Base-by-base conservation (phyloP, 2,888 invertebrate species). In the Pelosia muscerda region DNA sequence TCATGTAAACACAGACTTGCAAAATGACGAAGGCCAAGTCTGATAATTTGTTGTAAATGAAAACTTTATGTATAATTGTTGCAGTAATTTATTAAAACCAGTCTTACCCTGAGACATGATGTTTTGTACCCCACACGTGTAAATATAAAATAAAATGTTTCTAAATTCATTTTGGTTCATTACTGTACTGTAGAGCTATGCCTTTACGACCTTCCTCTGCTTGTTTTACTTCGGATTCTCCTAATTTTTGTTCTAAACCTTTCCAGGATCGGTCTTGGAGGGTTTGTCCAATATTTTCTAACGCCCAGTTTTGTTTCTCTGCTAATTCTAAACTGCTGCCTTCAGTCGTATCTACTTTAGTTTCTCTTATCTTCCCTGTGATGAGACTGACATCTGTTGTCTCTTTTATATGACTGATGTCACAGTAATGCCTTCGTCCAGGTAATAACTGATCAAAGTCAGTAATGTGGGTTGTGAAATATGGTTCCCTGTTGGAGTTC, bases 221-320 rank as follows among this genome's bases (percentile, higher is more conserved):
- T 70, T 95, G 89, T 70, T 96, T 96, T 0, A 97, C 96, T 63
- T 96, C 96, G 1, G 96, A 97, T 84, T 97, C 95, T 0, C 98
- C 98, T 55, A 98, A 89, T 73, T 97, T 96, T 81, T 97, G 98
- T 83, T 98, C 97, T 65, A 99, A 93, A 0, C 99, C 99, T 84
- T 96, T 96, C 98, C 99, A 99, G 3, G 96, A 96, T 81, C 98
- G 95, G 9, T 95, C 93, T 56, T 95, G 91, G 25, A 98, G 94
- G 87, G 96, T 96, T 22, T 96, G 96, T 4, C 96, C 96, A 68
- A 95, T 95, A 82, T 92, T 95, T 65, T 95, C 92, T 25, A 96
- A 87, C 0, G 96, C 90, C 86, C 95, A 94, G 80, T 93, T 95
- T 76, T 95, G 85, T 86, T 95, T 95, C 74, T 95, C 95, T 13